Base-by-base conservation (phyloP, 2,113 vertebrate species). In the Pyrgilauda ruficollis region DNA sequence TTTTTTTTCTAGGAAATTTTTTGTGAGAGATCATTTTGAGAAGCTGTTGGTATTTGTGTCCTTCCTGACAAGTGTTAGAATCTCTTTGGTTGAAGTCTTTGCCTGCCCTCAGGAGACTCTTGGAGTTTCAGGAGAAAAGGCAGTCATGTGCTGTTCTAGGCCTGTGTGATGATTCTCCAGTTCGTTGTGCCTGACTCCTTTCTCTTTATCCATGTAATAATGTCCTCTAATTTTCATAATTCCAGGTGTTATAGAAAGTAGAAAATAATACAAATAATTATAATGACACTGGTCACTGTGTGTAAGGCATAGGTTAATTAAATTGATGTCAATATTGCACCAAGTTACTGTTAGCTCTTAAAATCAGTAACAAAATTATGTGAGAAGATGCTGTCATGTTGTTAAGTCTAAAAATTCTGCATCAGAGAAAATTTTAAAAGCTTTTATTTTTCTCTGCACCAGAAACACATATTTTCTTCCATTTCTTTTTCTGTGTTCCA, bases 241-340 rank as follows among this genome's bases (percentile, higher is more conserved):
- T 67, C 27, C 44, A 80, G n/a, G 53, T 87, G 28, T 46, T 84
- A 24, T 2, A 79, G 44, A 79, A 86, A 88, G 61, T 3, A 66
- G 47, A 75, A 59, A 59, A 59, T 24, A 59, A 24, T 16, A 59
- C 15, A 59, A 59, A 26, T 62, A 53, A 49, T 73, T 79, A 20
- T 64, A 76, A n/a, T 9, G 74, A 24, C 35, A n/a, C 30, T 0
- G 0, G 6, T 61, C 43, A 39, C 17, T 31, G 3, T 44, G 23
- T 76, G 37, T 59, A 46, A 82, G 53, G 8, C 43, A 20, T n/a
- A n/a, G 55, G 31, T 56, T 33, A 47, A 85, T 89, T 30, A 89
- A 68, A 61, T 8, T 64, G 2, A 31, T 56, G 33, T n/a, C 13
- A 56, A 56, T 56, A n/a, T 56, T 91, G 27, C 23, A 37, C 7